Base-by-base conservation (phyloP, 2,113 vertebrate genomes). In the Asarcornis scutulata region DNA sequence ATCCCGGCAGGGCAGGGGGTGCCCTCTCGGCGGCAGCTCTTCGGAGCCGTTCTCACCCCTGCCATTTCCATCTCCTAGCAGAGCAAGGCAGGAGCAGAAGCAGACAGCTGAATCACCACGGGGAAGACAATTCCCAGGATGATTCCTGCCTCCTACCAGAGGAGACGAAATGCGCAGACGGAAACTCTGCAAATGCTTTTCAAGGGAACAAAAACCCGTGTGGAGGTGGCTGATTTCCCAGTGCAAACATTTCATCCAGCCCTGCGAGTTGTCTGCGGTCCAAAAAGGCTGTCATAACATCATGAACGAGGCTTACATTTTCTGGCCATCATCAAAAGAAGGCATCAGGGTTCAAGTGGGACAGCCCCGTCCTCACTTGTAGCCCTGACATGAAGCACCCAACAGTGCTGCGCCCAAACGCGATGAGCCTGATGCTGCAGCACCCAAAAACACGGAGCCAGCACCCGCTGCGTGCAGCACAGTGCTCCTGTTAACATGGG, bases 71-170 rank as follows among this genome's bases (percentile, higher is more conserved):
- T 34, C 63, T 86, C 63, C 83, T 48, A 93, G 83, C 69, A 75
- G 86, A 95, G 44, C 68, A 50, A 83, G 40, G 82, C 32, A 91
- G 42, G 22, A 67, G 46, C 26, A 29, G 81, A 86, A 22, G 71
- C 50, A 56, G 67, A 53, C 20, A 62, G 83, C 89, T 82, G 91
- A 93, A 95, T 36, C 95, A 92, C 89, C 81, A 78, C 38, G 0
- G 38, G 71, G 91, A 95, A 93, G 95, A 89, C 81, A 96, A 97
- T 93, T 95, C 95, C 86, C 94, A 84, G 85, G 95, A 60, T 3
- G 31, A 83, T 93, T 93, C 83, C 96, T 96, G 88, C 88, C 88
- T 95, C 11, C 3, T 88, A 91, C 85, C 85, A 83, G 85, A 91
- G 83, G 79, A 95, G 79, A 88, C 83, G 91, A 88, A 93, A 69